A percentile compares a stretch with the other conserved stretches of the same genome.
phyloP scores from a whole-genome alignment of 2,113 vertebrate species.

The Thalassoma bifasciatum region DNA sequence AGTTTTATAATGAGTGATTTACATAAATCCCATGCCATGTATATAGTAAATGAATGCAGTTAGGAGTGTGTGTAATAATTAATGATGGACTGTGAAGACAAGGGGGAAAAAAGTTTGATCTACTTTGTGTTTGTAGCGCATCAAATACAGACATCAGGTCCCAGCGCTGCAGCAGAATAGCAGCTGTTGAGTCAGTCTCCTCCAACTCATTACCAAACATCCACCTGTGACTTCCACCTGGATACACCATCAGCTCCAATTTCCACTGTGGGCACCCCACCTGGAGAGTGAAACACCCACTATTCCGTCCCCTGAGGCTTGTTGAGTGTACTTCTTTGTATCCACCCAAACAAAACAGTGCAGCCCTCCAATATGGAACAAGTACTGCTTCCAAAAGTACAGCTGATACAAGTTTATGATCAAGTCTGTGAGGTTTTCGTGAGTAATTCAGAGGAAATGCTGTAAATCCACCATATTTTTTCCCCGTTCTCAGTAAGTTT shows the following conservation, averaged over 20 bases:
- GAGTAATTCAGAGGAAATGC: neutral
- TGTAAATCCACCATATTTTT: neutral
- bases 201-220: slow-evolving; percentile 76
- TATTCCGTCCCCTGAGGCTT: slow-evolving; percentile 43
- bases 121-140: slow-evolving; percentile 38
- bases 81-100: neutral
- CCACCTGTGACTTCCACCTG: slow-evolving; percentile 77
- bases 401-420: neutral
- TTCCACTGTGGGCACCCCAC: slow-evolving; percentile 63
- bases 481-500: slow-evolving; percentile 18
- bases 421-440: neutral
- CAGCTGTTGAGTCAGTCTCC: slow-evolving; percentile 73
- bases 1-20: neutral
- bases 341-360: slow-evolving; percentile 41
- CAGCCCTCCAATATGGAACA: slow-evolving; percentile 21
- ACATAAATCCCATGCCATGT: neutral
- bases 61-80: slow-evolving; percentile 5
- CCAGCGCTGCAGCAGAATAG: slow-evolving; percentile 51
- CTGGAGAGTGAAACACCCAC: slow-evolving; percentile 58
- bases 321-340: slow-evolving; percentile 30
- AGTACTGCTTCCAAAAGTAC: neutral
- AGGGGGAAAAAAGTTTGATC: neutral
- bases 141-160: slow-evolving; percentile 63
- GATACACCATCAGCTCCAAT: slow-evolving; percentile 65
- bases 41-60: neutral